Base-by-base conservation (phyloP, 2,888 invertebrate species). In the Liodrosophila aerea region DNA sequence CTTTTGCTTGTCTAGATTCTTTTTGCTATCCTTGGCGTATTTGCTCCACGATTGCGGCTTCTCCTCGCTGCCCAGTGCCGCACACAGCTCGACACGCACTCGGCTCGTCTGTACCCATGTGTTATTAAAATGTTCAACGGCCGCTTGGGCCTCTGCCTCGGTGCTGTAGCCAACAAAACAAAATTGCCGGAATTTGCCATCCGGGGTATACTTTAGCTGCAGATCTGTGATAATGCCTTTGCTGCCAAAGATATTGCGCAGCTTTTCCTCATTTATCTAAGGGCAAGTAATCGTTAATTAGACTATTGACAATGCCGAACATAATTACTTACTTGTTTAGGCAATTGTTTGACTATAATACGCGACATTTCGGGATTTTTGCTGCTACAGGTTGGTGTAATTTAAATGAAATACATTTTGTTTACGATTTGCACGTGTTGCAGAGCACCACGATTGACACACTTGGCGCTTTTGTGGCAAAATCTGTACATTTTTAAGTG, bases 21-120 rank as follows among this genome's bases (percentile, higher is more conserved):
- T 92, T 57, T 93, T 92, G 87, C 94, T 96, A 60, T 96, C 96
- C 31, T 92, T 89, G 0, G 97, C 93, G 91, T 98, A 95, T 91
- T 97, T 97, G 89, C 97, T 98, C 97, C 98, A 98, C 0, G 98
- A 93, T 89, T 95, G 93, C 1, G 97, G 96, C 89, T 98, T 98
- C 36, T 92, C 87, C 86, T 93, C 93, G 22, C 91, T 92, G 77
- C 95, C 95, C 76, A 95, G 90, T 47, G 92, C 91, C 1, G 93
- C 92, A 88, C 95, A 95, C 1, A 91, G 88, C 88, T 96, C 93
- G 0, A 98, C 96, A 74, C 92, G 91, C 63, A 99, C 95, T 91
- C 93, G 94, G 84, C 93, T 93, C 1, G 97, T 95, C 73, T 95
- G 94, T 47, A 99, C 93, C 87, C 93, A 98, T 1, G 96, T 94